Base-by-base conservation (phyloP, 2,113 vertebrate genomes). In the Donacobius atricapilla region DNA sequence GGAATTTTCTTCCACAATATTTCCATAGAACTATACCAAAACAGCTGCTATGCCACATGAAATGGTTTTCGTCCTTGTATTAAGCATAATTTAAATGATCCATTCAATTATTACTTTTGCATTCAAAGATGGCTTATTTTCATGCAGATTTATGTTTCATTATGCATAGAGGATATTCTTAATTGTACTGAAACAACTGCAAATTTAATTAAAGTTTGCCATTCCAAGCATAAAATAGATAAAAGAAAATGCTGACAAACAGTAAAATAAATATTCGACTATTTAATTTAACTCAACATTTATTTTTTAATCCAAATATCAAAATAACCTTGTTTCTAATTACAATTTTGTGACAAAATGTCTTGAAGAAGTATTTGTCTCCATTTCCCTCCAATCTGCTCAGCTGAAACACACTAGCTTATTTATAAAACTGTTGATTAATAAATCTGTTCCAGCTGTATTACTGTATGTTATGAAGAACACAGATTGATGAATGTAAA, bases 191-290 rank as follows among this genome's bases (percentile, higher is more conserved):
- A 97, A 97, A 92, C 17, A 95, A 96, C 23, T 96, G 69, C 65
- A 97, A 93, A 97, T 96, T 97, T 95, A 97, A 97, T 97, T 97
- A 96, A 96, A 97, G 81, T 96, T 95, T 96, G 72, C 83, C 31
- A 92, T 69, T 85, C 47, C 47, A 95, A 93, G 94, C 75, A 90
- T 94, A 96, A 95, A 92, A 96, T 30, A 91, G 72, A 95, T 90
- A 77, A 95, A 94, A 76, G 44, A 96, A 95, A 95, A 87, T 66
- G 80, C 57, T 94, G 58, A 96, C 75, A 96, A 96, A 68, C 37
- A 85, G 23, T 61, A 95, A 97, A 97, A 94, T 89, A 96, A 97
- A 94, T 87, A 94, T 81, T 84, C 60, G 37, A 79, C 80, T 87
- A 77, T 56, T 96, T 58, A 45, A 96, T 91, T 94, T 95, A 94